Conservation (phyloP, 2,888 invertebrate genomes). For the Clostera curtula region DNA sequence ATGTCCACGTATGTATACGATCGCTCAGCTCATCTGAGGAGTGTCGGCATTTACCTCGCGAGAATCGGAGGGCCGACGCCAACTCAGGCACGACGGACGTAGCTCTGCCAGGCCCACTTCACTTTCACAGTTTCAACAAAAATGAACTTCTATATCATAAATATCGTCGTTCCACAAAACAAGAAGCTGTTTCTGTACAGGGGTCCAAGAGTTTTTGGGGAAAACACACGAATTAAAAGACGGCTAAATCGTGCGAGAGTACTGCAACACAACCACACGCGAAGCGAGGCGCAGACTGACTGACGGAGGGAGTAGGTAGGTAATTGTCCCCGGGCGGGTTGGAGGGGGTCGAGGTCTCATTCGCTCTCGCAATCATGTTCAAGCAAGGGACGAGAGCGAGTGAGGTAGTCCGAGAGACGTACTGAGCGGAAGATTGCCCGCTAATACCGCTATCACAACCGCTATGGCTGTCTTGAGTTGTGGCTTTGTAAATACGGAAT, state of each 20-base stretch:
- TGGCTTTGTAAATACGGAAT: conserved; percentile 34
- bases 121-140: conserved; percentile 54
- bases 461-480: conserved; percentile 1
- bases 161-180: conserved; percentile 27
- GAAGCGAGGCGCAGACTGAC: conserved; percentile 54
- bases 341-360: conserved; percentile 38
- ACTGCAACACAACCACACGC: conserved; percentile 31
- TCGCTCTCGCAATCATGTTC: conserved; percentile 49
- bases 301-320: conserved; percentile 27
- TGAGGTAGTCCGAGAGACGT: conserved; percentile 49
- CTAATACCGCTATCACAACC: conserved; percentile 48
- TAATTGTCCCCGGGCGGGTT: conserved; percentile 41
- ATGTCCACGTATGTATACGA: conserved; percentile 61
- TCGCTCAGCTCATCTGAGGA: conserved; percentile 48
- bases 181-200: conserved; percentile 31
- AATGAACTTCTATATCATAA: conserved; percentile 37
- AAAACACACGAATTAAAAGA: conserved; percentile 59
- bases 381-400: conserved; percentile 38
- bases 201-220: conserved; percentile 35
- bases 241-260: conserved; percentile 36
- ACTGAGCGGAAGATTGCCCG: conserved; percentile 38
- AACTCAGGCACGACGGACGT: conserved; percentile 56
- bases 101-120: conserved; percentile 54
- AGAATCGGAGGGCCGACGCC: conserved; percentile 62
- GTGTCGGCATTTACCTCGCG: conserved; percentile 63